Conservation (phyloP, 2,797 vertebrate species). For the Pipistrellus kuhlii region DNA sequence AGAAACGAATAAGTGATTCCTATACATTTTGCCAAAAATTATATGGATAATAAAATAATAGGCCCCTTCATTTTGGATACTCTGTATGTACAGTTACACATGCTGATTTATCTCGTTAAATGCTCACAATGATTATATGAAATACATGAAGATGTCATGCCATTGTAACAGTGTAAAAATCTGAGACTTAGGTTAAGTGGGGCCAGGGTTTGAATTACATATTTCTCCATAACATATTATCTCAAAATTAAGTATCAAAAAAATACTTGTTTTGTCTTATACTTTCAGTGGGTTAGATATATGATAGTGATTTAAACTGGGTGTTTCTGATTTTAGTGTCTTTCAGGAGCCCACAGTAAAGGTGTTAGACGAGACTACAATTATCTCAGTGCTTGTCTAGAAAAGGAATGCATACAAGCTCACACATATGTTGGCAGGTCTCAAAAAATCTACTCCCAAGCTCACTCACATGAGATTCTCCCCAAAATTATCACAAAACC, state of each 20-base stretch:
- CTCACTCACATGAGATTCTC: not conserved
- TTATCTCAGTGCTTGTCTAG: not conserved
- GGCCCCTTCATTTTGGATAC: not conserved
- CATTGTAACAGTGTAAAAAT: slow-evolving; percentile 10
- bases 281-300: not conserved
- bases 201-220: not conserved
- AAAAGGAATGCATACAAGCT: not conserved
- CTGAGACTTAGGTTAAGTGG: not conserved
- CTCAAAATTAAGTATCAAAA: not conserved
- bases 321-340: not conserved
- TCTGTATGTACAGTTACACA: not conserved
- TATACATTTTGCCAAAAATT: not conserved
- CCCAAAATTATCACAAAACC: not conserved
- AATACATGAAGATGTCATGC: not conserved
- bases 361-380: not conserved
- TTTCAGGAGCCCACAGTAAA: not conserved
- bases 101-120: not conserved
- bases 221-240: not conserved
- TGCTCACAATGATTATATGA: not conserved
- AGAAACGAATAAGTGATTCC: not conserved
- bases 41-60: slow-evolving; percentile 11
- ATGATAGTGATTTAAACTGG: not conserved
- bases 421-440: not conserved
- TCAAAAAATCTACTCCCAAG: not conserved
- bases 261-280: not conserved